Base-by-base conservation (phyloP, 2,113 vertebrate species). In the Rhynchomys soricoides region DNA sequence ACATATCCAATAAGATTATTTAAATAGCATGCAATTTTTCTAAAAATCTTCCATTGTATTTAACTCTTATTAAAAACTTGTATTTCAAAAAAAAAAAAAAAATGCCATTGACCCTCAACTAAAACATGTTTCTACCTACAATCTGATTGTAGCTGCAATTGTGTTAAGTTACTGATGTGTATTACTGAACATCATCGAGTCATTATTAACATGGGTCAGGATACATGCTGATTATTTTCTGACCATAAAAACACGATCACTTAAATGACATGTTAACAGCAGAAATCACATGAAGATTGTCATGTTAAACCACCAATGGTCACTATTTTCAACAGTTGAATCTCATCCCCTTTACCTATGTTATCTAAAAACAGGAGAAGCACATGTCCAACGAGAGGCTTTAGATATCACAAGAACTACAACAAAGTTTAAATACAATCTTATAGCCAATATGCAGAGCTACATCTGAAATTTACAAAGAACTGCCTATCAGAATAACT, bases 251-350 rank as follows among this genome's bases (percentile, higher is more conserved):
- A 75, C 89, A 71, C 6, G 13, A 92, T 45, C 40, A 96, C 37
- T 96, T 95, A 95, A 82, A 89, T 92, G 21, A 92, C 59, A 91
- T 89, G 45, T 48, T 87, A 90, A 89, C 19, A 87, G 64, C 43
- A 64, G 79, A 97, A 85, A 55, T 93, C 31, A 85, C 70, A 93
- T 34, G 40, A 88, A 92, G 45, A 74, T 34, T 64, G 59, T 92
- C 75, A 85, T 87, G 93, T 92, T 92, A 78, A 95, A 92, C 3
- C 57, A 95, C 34, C 52, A 90, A 16, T 68, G 48, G 71, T 34
- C n/a, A 89, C 52, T 55, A 64, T 31, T 78, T 89, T 66, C 91
- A 57, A 70, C 10, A 86, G 52, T 12, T 95, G 34, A 92, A 57
- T 79, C n/a, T 85, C 62, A 89, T 52, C 89, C 26, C 31, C 90